Percentiles rank a stretch among this genome's conserved stretches.
Conservation (phyloP, 2,888 invertebrate species). For the Resseliella maxima region DNA sequence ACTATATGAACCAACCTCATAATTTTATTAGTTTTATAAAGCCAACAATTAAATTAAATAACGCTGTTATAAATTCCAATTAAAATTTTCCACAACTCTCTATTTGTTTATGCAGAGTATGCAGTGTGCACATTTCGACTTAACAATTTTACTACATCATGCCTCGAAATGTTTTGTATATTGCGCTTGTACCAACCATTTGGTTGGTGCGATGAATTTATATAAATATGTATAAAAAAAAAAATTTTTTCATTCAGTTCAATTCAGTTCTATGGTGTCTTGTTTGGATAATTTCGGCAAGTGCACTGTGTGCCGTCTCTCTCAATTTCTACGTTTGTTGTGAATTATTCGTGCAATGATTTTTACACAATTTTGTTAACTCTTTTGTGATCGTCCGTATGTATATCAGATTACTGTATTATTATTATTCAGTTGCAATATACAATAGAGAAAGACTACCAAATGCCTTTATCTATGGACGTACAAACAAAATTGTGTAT, state of each 20-base stretch:
- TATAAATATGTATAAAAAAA: too few species aligned
- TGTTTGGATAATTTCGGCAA: background rate
- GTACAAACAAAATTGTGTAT: too few species aligned
- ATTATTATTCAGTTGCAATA: too few species aligned
- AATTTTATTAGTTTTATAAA: conserved; percentile 55
- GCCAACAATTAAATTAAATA: conserved; percentile 55
- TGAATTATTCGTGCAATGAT: background rate
- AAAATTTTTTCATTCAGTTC: background rate
- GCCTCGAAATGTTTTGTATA: background rate
- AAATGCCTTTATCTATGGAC: too few species aligned
- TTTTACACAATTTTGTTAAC: too few species aligned
- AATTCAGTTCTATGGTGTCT: background rate
- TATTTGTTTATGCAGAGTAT: conserved; percentile 39
- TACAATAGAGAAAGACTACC: too few species aligned
- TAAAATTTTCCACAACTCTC: conserved; percentile 49
- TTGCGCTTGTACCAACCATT: background rate
- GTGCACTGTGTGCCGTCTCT: too few species aligned
- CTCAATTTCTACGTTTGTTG: background rate
- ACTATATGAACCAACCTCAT: conserved; percentile 49
- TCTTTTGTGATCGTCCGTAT: too few species aligned
- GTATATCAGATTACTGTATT: too few species aligned
- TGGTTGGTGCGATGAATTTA: too few species aligned
- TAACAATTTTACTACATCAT: conserved; percentile 28
- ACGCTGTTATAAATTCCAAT: conserved; percentile 55
- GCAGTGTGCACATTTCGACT: conserved; percentile 37